Base-by-base conservation (phyloP, 23 tunicate genomes). In the Trididemnum nubilum region DNA sequence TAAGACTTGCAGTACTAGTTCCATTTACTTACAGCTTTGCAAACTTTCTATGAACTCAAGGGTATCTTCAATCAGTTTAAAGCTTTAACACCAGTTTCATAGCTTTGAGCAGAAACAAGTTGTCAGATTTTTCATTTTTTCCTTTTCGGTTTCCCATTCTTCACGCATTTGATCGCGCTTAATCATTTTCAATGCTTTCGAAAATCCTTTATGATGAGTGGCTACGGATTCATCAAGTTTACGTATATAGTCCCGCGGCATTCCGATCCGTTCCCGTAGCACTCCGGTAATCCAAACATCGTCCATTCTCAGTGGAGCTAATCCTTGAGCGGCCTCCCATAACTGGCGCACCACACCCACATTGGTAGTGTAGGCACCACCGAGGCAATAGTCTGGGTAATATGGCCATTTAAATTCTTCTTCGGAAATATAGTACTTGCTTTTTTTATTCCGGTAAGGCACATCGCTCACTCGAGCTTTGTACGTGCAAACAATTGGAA, bases 401-500 rank as follows among this genome's bases (percentile, higher is more conserved):
- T 29, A 7, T 4, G 75, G 75, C 75, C 75, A 69, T 30, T 30
- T 30, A 39, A 7, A 69, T 9, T 69, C 75, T 30, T 69, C 75
- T 2, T 5, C 4, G 12, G 75, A 69, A 5, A 69, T 9, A n/a
- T 29, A 69, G n/a, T 32, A 69, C 75, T 69, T 69, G 75, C 40
- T 31, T 7, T 31, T 19, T 31, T 32, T 69, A 7, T 23, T 33
- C 23, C 75, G 18, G 2, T 31, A 18, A 7, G 75, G 75, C 7
- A 15, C 75, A 33, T 69, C 75, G 75, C 7, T 33, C 5, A 30
- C 32, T 7, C 38, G 36, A 5, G 39, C 32, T 30, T 32, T 12
- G 32, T 69, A 69, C 3, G 23, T 69, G 39, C 75, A 69, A 2
- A 69, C 2, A 69, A 69, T 69, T 7, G 75, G 75, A 32, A 69